phyloP scores from a whole-genome alignment of 2,888 invertebrate genomes.

The Eupithecia centaureata region DNA sequence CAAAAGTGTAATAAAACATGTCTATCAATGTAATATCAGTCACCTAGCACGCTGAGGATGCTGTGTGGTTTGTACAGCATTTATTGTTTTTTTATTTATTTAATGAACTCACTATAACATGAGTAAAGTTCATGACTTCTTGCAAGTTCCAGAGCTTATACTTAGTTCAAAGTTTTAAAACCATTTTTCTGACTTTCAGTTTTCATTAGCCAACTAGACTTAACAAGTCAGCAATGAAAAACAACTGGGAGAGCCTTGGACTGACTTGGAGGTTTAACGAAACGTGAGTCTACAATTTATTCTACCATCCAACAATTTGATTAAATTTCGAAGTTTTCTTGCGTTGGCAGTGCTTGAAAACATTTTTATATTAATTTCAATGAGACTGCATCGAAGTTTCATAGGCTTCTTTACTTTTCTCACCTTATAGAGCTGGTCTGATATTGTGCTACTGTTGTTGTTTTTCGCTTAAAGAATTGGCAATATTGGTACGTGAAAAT shows the following conservation, averaged over 20 bases:
- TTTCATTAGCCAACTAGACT: constrained; percentile 4
- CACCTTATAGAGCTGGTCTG: neutral
- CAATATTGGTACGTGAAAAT: neutral
- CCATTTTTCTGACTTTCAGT: neutral
- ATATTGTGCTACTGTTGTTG: neutral
- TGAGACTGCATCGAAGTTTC: neutral
- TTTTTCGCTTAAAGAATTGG: neutral
- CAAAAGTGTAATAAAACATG: no score
- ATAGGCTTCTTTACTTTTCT: neutral
- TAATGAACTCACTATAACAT: neutral
- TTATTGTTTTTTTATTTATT: neutral
- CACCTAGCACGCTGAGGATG: no score
- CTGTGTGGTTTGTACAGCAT: no score
- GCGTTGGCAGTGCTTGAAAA: constrained; percentile 32
- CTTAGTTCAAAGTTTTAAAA: neutral
- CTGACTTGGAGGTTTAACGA: constrained; percentile 32
- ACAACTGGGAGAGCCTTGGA: constrained; percentile 16
- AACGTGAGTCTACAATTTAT: constrained; percentile 36
- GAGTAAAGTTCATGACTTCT: neutral
- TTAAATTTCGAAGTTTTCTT: constrained; percentile 37
- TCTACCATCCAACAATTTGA: constrained; percentile 37
- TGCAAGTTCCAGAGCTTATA: neutral
- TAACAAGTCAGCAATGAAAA: constrained; percentile 20
- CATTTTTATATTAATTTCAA: constrained; percentile 22
- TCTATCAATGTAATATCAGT: no score